Percentiles rank a stretch among this genome's conserved stretches.
Conservation (phyloP, 2,113 vertebrate species). For the Sarotherodon lohbergeri region DNA sequence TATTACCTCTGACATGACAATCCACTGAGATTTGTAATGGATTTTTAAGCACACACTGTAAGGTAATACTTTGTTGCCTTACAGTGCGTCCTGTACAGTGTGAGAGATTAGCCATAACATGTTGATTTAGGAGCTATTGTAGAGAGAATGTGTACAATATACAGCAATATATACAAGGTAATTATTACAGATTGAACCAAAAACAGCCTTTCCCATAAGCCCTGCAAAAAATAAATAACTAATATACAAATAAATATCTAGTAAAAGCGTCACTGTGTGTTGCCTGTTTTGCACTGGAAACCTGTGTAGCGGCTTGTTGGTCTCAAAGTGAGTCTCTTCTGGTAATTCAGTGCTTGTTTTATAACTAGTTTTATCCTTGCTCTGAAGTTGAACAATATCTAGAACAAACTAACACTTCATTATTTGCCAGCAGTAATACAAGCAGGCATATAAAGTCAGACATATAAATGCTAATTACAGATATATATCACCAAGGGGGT, state of each 20-base stretch:
- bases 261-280: background rate
- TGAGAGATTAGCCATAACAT: background rate
- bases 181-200: background rate
- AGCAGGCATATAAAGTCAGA: conserved; percentile 14
- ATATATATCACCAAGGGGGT: conserved; percentile 68
- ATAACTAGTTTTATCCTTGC: background rate
- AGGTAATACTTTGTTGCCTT: background rate
- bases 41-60: background rate
- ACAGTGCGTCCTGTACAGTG: background rate
- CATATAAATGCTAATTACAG: conserved; percentile 62
- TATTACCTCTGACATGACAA: background rate
- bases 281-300: background rate
- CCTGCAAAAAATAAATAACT: background rate
- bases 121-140: background rate
- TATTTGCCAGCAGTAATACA: conserved; percentile 62
- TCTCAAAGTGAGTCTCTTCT: background rate
- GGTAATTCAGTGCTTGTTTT: background rate
- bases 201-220: background rate
- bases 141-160: background rate
- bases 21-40: background rate
- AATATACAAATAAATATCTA: background rate
- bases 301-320: background rate
- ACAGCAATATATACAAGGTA: background rate
- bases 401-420: conserved; percentile 57
- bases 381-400: background rate